A percentile compares a stretch with the other conserved stretches of the same genome.
Conservation (phyloP, 2,888 invertebrate species). For the Hydriomena furcata region DNA sequence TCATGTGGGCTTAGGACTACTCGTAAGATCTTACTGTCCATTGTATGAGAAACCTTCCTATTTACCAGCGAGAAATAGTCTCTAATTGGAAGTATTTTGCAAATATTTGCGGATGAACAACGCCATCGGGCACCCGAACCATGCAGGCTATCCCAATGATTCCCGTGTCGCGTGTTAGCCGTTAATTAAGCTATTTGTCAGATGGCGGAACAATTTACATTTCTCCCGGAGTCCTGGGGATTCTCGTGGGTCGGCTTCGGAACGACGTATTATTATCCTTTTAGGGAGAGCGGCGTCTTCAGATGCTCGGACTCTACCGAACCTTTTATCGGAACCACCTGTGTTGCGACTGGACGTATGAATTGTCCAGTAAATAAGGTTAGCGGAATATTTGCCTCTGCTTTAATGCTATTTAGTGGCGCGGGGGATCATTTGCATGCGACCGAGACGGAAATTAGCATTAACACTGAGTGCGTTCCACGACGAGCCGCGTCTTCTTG, state of each 20-base stretch:
- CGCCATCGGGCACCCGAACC: slow-evolving; percentile 40
- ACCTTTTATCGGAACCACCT: slow-evolving; percentile 82
- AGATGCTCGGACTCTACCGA: slow-evolving; percentile 62
- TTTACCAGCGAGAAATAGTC: slow-evolving; percentile 36
- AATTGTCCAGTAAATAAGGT: slow-evolving; percentile 82
- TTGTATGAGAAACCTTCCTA: slow-evolving; percentile 56
- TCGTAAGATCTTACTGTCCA: slow-evolving; percentile 62
- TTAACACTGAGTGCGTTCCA: slow-evolving; percentile 61
- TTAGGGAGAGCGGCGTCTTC: slow-evolving; percentile 80
- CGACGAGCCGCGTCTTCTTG: slow-evolving; percentile 45
- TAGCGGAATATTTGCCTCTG: slow-evolving; percentile 73
- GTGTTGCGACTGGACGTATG: slow-evolving; percentile 78
- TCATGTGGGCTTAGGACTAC: slow-evolving; percentile 66
- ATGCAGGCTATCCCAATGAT: slow-evolving; percentile 70
- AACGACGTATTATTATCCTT: slow-evolving; percentile 83
- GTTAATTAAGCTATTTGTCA: slow-evolving; percentile 84
- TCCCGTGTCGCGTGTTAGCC: slow-evolving; percentile 70
- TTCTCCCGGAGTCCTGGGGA: slow-evolving; percentile 70
- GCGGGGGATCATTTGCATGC: slow-evolving; percentile 71
- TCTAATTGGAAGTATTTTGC: slow-evolving; percentile 30
- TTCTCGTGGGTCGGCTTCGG: slow-evolving; percentile 62
- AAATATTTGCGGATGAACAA: slow-evolving; percentile 38
- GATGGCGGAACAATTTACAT: slow-evolving; percentile 77
- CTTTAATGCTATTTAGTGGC: slow-evolving; percentile 75
- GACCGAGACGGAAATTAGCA: slow-evolving; percentile 69